Evolutionary conservation across 2,797 vertebrate genomes (phyloP).

Genomic region (Helostoma temminkii): DNA sequence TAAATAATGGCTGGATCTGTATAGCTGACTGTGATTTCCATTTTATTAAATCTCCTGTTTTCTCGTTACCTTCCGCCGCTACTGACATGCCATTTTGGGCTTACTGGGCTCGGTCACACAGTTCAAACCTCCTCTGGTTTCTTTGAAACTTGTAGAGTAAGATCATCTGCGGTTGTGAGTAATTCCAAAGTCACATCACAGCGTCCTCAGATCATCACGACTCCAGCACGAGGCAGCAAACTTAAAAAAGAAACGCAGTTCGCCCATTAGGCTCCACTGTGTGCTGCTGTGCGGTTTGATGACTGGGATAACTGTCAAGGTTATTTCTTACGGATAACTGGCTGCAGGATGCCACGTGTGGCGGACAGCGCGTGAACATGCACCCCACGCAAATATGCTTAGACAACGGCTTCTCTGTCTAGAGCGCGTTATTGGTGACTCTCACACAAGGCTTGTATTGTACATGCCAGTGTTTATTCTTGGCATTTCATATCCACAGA

Average conservation of each 20-base stretch:
- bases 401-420: slow-evolving; percentile 70
- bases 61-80: slow-evolving; percentile 33
- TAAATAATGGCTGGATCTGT: slow-evolving; percentile 40
- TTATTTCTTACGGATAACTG: slow-evolving; percentile 70
- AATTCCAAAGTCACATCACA: slow-evolving; percentile 50
- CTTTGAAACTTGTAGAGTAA: slow-evolving; percentile 63
- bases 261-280: slow-evolving; percentile 15
- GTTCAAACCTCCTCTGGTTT: slow-evolving; percentile 33
- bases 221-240: slow-evolving; percentile 27
- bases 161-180: slow-evolving; percentile 45
- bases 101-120: slow-evolving; percentile 9
- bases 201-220: slow-evolving; percentile 36
- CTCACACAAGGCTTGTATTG: slow-evolving; percentile 55
- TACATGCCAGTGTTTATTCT: slow-evolving; percentile 44
- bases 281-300: slow-evolving; percentile 47
- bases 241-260: slow-evolving; percentile 31
- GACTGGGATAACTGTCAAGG: slow-evolving; percentile 70
- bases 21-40: slow-evolving; percentile 40
- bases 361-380: slow-evolving; percentile 55
- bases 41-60: slow-evolving; percentile 43
- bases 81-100: slow-evolving; percentile 13
- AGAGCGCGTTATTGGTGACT: slow-evolving; percentile 51
- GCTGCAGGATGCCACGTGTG: slow-evolving; percentile 62
- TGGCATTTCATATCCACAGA: slow-evolving; percentile 17
- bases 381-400: slow-evolving; percentile 63